Evolutionary conservation across 2,888 invertebrate genomes (phyloP).

Genomic region (Leucania comma): DNA sequence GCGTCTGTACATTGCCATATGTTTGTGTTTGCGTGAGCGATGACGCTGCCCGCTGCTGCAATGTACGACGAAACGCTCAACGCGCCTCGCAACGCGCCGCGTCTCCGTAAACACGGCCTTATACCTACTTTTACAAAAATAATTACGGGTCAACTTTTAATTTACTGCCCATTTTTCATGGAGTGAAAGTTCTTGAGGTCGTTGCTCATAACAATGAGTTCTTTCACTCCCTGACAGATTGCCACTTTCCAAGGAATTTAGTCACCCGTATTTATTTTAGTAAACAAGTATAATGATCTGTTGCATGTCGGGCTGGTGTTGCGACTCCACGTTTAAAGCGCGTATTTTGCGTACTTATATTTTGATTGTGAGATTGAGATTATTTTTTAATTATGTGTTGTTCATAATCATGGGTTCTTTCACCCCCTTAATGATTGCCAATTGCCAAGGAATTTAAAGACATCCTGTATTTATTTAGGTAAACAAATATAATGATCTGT

Average conservation of each 20-base stretch:
- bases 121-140: not conserved
- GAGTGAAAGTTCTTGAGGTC: not conserved
- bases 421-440: not conserved
- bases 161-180: not conserved
- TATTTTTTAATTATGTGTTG: not conserved
- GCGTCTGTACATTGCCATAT: too few species aligned
- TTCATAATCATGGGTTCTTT: not conserved
- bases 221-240: not conserved
- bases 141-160: not conserved
- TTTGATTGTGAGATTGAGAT: too few species aligned
- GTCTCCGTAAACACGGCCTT: too few species aligned
- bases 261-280: not conserved
- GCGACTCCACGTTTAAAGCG: too few species aligned
- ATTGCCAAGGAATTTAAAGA: not conserved
- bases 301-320: too few species aligned
- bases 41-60: too few species aligned
- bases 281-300: too few species aligned
- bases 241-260: not conserved
- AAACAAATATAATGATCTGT: not conserved
- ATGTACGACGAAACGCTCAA: too few species aligned
- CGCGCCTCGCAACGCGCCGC: too few species aligned
- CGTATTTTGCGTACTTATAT: too few species aligned
- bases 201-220: not conserved
- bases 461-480: not conserved
- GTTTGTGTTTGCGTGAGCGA: too few species aligned